A percentile compares a stretch with the other conserved stretches of the same genome.
Conservation (phyloP, 2,113 vertebrate species). For the Strix uralensis region DNA sequence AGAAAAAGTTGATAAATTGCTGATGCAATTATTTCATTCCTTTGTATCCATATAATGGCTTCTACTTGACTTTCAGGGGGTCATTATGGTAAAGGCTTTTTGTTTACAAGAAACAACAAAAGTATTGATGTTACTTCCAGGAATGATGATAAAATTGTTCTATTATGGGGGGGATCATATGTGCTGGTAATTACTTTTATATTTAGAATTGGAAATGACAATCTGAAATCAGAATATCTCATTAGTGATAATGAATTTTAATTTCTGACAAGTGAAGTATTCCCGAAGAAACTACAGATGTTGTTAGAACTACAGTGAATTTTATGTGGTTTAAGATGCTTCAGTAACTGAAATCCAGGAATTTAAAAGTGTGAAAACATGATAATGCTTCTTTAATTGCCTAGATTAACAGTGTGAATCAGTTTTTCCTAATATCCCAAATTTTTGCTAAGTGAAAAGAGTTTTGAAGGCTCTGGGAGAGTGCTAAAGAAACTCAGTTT, state of each 20-base stretch:
- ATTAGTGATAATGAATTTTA: constrained; percentile 25
- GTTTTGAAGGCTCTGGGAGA: background rate
- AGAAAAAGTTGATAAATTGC: background rate
- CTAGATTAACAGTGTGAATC: background rate
- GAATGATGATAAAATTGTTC: constrained; percentile 4
- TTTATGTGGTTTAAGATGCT: background rate
- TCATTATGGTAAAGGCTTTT: background rate
- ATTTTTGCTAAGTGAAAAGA: background rate
- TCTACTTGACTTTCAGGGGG: background rate
- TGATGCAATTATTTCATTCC: background rate
- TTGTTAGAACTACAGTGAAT: background rate
- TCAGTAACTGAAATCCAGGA: background rate
- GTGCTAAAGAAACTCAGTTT: background rate
- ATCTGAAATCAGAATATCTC: constrained; percentile 7
- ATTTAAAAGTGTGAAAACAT: background rate
- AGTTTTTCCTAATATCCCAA: background rate
- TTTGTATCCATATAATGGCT: background rate
- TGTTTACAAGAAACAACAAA: background rate
- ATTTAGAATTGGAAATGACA: constrained; percentile 30
- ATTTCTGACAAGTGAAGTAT: constrained; percentile 24
- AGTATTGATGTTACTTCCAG: background rate
- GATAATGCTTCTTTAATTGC: background rate
- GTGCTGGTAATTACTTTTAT: constrained; percentile 14
- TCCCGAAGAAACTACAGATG: background rate
- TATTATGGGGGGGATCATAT: background rate